These are phyloP conservation scores for Amphimedon queenslandica DNA, from an alignment of 37 sponge, comb jelly and placozoan genomes.

Conservation along the genomic window DNA sequence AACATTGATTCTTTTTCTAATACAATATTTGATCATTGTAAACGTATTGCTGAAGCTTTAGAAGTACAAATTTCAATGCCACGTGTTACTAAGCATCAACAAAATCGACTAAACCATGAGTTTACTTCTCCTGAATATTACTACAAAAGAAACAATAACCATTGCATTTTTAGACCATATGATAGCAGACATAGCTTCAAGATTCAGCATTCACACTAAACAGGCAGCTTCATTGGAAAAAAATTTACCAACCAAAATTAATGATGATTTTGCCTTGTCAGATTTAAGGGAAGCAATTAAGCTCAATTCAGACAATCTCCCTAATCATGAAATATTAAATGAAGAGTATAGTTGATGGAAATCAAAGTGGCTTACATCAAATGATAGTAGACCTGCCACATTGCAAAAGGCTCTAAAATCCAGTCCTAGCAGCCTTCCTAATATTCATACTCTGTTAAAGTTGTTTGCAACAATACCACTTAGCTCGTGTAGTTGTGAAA, in stretches of 20 bases:
- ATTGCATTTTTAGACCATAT: slow-evolving; percentile 64
- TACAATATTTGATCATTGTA: slow-evolving; percentile 20
- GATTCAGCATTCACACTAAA: slow-evolving; percentile 37
- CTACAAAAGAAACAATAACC: slow-evolving; percentile 10
- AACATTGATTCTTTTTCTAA: slow-evolving; percentile 28
- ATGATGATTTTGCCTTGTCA: slow-evolving; percentile 6
- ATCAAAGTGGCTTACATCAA: slow-evolving; percentile 3
- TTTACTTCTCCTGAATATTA: slow-evolving; percentile 19
- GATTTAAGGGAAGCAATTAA: slow-evolving; percentile 29
- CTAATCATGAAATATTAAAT: slow-evolving; percentile 26
- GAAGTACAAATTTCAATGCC: slow-evolving; percentile 20
- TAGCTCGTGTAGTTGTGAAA: not conserved
- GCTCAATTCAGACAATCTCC: slow-evolving; percentile 31
- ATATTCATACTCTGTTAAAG: slow-evolving; percentile 19
- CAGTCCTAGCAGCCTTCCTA: slow-evolving; percentile 1
- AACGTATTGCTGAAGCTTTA: slow-evolving; percentile 26
- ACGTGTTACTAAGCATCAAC: slow-evolving; percentile 34
- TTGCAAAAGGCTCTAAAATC: slow-evolving; percentile 17
- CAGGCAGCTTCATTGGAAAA: slow-evolving; percentile 28
- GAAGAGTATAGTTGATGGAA: slow-evolving; percentile 24
- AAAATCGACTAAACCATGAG: slow-evolving; percentile 33
- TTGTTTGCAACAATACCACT: slow-evolving; percentile 28
- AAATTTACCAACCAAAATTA: slow-evolving; percentile 32
- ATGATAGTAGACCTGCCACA: slow-evolving; percentile 8
- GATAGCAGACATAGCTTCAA: slow-evolving; percentile 22